Evolutionary conservation across 2,113 vertebrate genomes (phyloP), one percentile per base, ranked within the genome.

Genomic region (Chauna torquata): DNA sequence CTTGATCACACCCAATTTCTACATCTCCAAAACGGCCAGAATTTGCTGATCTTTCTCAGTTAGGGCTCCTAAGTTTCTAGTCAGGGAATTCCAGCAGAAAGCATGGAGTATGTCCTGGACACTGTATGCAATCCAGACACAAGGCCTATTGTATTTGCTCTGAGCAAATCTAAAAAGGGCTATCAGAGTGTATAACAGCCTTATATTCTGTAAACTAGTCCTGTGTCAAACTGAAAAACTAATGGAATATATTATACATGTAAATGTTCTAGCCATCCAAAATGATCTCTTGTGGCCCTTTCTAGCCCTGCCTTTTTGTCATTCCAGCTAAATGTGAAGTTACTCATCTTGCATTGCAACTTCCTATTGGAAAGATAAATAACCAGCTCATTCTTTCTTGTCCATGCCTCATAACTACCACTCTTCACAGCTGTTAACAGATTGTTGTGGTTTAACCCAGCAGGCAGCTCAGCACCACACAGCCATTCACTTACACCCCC

Each of bases 51-150:
- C 16, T 65, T 81, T 50, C 8, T 11, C 12, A 18, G 2, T 40
- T 47, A 57, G 9, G 15, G 4, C 1, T 89, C 4, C 38, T 30
- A 36, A 16, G 61, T 50, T 86, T 80, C n/a, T 50, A 8, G 23
- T 12, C 0, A 6, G 32, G 42, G 81, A 66, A 75, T 66, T 58
- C 42, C 36, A 27, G 8, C 2, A 4, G 45, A 36, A 79, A 66
- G 4, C 16, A 8, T 76, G 18, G 30, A 9, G 0, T 36, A 47
- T 3, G 0, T 54, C 42, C 52, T 71, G 17, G 4, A 54, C 6
- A 22, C 2, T 25, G 6, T 24, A 17, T 72, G 49, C 16, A 65
- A 59, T 20, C 8, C 2, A 88, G 32, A 16, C 18, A 71, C 8
- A 69, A 10, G 24, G 18, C 3, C 28, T 77, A 9, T 19, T 50